Evolutionary conservation across 2,888 invertebrate species (phyloP).

Genomic region (Lithophane ornitopus): DNA sequence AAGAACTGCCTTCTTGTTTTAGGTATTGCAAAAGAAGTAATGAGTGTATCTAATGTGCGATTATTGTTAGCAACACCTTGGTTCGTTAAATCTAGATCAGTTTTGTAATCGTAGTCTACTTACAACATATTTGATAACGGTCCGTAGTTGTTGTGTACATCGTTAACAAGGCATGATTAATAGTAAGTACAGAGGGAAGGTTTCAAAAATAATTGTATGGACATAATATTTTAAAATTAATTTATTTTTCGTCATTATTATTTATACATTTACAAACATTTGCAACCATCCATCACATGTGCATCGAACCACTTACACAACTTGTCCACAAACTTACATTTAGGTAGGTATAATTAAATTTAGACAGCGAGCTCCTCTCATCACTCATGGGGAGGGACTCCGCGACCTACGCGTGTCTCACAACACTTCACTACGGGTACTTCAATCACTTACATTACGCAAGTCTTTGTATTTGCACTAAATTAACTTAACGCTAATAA

Average conservation of each 20-base stretch:
- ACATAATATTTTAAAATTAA: constrained; percentile 78
- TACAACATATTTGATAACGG: constrained; percentile 64
- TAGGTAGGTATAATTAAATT: constrained; percentile 74
- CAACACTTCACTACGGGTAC: constrained; percentile 76
- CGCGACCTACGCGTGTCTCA: constrained; percentile 69
- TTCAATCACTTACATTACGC: constrained; percentile 83
- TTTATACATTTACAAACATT: constrained; percentile 72
- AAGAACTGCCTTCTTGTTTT: neutral
- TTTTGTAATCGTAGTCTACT: constrained; percentile 64
- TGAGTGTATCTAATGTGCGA: constrained; percentile 38
- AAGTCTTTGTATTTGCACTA: constrained; percentile 86
- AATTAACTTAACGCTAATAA: constrained; percentile 92
- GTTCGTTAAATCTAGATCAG: constrained; percentile 62
- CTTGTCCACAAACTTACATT: constrained; percentile 71
- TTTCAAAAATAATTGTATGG: constrained; percentile 58
- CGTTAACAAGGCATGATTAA: constrained; percentile 37
- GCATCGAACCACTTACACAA: constrained; percentile 72
- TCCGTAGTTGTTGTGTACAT: constrained; percentile 56
- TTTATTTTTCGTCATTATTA: constrained; percentile 80
- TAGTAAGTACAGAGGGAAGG: constrained; percentile 11
- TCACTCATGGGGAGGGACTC: constrained; percentile 73
- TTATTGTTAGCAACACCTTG: constrained; percentile 58
- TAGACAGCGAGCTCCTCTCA: constrained; percentile 81
- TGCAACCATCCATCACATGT: constrained; percentile 75
- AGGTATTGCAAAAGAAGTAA: constrained; percentile 37